A percentile compares a stretch with the other conserved stretches of the same genome.
phyloP scores from a whole-genome alignment of 2,113 vertebrate species.

The Pantherophis guttatus region DNA sequence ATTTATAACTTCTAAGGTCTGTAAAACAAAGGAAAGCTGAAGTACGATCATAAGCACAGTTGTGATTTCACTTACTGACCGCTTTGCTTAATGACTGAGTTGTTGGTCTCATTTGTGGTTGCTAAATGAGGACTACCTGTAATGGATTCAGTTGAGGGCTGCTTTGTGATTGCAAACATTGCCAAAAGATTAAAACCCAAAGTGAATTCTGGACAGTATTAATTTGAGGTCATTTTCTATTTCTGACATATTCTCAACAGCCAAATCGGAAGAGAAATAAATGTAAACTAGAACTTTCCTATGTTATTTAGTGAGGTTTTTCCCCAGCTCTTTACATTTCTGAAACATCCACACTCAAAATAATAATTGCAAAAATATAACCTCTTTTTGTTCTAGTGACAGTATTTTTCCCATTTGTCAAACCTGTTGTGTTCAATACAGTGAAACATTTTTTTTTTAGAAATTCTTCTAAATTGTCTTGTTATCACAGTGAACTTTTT shows the following conservation, averaged over 20 bases:
- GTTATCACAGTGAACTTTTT: neutral
- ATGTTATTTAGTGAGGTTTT: too few species aligned
- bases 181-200: neutral
- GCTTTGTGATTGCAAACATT: neutral
- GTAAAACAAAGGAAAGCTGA: neutral
- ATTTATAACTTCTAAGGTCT: neutral
- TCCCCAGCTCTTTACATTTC: neutral
- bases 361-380: neutral
- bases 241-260: neutral
- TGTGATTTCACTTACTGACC: neutral
- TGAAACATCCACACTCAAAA: neutral
- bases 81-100: neutral
- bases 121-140: neutral
- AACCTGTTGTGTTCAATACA: neutral
- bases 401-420: neutral
- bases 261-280: neutral
- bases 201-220: neutral
- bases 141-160: neutral
- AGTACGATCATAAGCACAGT: neutral
- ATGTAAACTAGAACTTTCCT: neutral
- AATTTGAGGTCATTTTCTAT: neutral
- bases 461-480: neutral
- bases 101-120: neutral
- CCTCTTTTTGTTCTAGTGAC: neutral
- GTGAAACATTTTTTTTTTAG: neutral